These are phyloP conservation scores for Ips nitidus DNA, from an alignment of 1,140 invertebrate genomes.

Conservation along the genomic window DNA sequence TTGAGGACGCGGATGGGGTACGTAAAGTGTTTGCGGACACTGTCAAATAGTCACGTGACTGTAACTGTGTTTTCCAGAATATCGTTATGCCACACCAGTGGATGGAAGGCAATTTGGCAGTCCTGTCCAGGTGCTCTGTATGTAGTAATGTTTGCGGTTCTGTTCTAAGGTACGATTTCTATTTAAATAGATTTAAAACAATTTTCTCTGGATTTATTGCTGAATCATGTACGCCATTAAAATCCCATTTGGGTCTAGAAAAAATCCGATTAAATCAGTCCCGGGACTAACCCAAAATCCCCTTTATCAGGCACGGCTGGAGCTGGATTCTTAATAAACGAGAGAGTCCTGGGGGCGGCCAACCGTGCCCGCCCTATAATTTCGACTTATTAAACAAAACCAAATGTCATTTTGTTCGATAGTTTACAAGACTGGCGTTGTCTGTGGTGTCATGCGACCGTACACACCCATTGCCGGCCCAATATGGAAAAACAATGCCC, in stretches of 20 bases:
- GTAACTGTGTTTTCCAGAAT: constrained; percentile 60
- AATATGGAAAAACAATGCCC: constrained; percentile 73
- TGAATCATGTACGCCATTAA: constrained; percentile 1
- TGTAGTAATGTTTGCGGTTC: constrained; percentile 97
- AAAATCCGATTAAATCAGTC: neutral
- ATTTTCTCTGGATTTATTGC: neutral
- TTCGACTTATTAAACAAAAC: neutral
- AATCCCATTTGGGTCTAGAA: constrained; percentile 2
- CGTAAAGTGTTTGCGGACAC: constrained; percentile 44
- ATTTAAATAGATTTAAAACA: neutral
- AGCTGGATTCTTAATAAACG: constrained; percentile 7
- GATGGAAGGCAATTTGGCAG: constrained; percentile 96
- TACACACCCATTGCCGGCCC: constrained; percentile 86
- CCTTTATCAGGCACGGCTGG: neutral
- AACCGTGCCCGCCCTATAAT: neutral
- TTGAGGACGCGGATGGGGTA: constrained; percentile 90
- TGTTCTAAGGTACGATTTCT: constrained; percentile 71
- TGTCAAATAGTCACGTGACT: neutral
- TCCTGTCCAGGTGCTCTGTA: constrained; percentile 89
- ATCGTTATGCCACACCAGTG: constrained; percentile 96
- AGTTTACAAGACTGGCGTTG: constrained; percentile 94
- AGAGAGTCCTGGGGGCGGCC: neutral
- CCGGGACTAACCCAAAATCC: neutral
- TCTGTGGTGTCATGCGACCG: constrained; percentile 91
- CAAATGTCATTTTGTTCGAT: too few relatives aligned